These are phyloP conservation scores for Sylvietta virens DNA, from an alignment of 2,113 vertebrate species.

Conservation along the genomic window DNA sequence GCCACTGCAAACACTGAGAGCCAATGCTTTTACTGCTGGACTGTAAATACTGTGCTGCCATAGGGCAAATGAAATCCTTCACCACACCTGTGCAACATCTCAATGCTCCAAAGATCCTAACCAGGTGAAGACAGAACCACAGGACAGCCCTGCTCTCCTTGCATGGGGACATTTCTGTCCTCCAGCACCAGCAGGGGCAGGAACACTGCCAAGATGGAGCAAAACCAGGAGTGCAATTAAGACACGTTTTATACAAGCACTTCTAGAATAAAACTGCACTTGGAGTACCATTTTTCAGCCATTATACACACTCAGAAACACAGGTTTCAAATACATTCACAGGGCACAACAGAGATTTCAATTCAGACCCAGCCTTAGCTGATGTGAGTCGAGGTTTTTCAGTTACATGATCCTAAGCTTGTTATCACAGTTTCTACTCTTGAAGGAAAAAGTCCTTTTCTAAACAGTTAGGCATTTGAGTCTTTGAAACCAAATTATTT, in stretches of 20 bases:
- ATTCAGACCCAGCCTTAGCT: background rate
- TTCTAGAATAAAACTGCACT: background rate
- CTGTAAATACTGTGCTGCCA: background rate
- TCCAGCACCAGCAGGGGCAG: background rate
- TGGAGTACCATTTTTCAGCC: background rate
- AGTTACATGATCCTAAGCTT: background rate
- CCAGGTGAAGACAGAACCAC: background rate
- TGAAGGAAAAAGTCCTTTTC: background rate
- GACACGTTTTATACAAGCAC: background rate
- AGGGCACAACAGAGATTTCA: background rate
- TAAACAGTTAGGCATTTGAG: background rate
- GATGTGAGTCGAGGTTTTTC: fast-evolving
- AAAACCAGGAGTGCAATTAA: background rate
- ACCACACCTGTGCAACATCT: fast-evolving
- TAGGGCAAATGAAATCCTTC: background rate
- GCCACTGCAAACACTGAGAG: background rate
- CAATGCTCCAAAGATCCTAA: background rate
- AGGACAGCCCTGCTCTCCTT: background rate
- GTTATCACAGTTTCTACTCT: background rate
- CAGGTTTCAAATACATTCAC: background rate
- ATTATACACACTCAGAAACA: background rate
- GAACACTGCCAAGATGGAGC: background rate
- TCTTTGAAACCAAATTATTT: background rate
- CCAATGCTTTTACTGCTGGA: background rate
- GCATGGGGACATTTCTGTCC: background rate